Conservation (phyloP, 2,113 vertebrate genomes). For the Choloepus hoffmanni region DNA sequence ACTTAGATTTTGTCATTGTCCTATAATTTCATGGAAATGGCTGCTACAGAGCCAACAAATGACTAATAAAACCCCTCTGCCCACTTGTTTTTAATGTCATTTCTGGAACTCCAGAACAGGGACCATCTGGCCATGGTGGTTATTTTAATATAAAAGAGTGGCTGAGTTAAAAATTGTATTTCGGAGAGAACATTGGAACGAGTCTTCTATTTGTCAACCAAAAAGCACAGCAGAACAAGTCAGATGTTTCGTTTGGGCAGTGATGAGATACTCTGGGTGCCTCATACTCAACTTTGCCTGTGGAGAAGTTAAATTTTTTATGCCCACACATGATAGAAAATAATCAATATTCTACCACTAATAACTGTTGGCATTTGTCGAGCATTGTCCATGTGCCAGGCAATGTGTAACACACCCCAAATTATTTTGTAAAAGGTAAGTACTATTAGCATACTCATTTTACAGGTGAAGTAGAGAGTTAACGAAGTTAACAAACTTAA, state of each 20-base stretch:
- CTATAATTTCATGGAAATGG: slow-evolving; percentile 84
- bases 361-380: not conserved
- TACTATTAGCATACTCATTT: not conserved
- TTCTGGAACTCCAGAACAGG: slow-evolving; percentile 61
- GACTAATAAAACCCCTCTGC: slow-evolving; percentile 88
- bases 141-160: slow-evolving; percentile 67
- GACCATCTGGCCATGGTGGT: slow-evolving; percentile 65
- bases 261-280: not conserved
- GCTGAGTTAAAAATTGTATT: slow-evolving; percentile 67
- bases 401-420: not conserved
- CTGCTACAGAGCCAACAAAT: slow-evolving; percentile 81
- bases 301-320: not conserved
- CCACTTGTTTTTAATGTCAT: slow-evolving; percentile 78
- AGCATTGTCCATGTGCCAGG: not conserved
- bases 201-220: slow-evolving; percentile 10
- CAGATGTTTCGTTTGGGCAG: not conserved
- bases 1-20: slow-evolving; percentile 75
- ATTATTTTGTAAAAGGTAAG: not conserved
- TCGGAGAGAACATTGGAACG: slow-evolving; percentile 20
- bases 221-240: slow-evolving; percentile 22
- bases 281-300: not conserved
- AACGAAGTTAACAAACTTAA: not conserved
- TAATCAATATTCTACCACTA: not conserved
- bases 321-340: not conserved
- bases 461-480: slow-evolving; percentile 9